Evolutionary conservation across 2,888 invertebrate genomes (phyloP), one percentile per base, ranked within the genome.

Genomic region (Metellina segmentata): DNA sequence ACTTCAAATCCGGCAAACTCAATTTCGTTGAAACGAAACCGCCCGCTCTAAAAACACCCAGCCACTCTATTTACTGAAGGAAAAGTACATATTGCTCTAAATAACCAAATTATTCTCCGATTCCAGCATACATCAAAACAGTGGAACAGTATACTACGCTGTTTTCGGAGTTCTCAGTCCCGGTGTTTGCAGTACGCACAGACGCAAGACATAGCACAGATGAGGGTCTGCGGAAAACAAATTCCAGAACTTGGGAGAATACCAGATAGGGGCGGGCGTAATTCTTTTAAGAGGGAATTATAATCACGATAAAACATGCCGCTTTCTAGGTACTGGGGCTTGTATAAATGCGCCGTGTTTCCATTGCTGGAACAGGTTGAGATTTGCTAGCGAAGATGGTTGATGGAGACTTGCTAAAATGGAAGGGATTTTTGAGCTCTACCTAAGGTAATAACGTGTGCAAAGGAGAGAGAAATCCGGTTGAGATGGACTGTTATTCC

Each of bases 81-180:
- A 79, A 85, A 69, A 78, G 53, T 13, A 75, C 70, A 81, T 88
- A 74, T 88, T 81, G 77, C 85, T 79, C 69, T 90, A 90, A 90
- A 90, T 90, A 90, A 90, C 89, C 79, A 90, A 90, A 90, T 90
- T 90, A 90, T 90, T 90, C 83, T 83, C 89, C 89, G 78, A 90
- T 90, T 81, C 83, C 53, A 70, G 85, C 89, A 90, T 90, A 72
- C 85, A 85, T 90, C 85, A 90, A 70, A 83, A 85, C 89, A 72
- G 53, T 52, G 69, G 82, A 69, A 81, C n/a, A n/a, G 34, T 8
- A 77, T 70, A 77, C 34, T 16, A 52, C 7, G n/a, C 19, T n/a
- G 20, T 71, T 49, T 34, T 34, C 34, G 34, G 4, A 34, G 19
- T 16, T 52, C 16, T 69, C 53, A 87, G 77, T 78, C 79, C 78